phyloP scores from a whole-genome alignment of 92 coral and sea anemone genomes.

The Epizoanthus rinbou region DNA sequence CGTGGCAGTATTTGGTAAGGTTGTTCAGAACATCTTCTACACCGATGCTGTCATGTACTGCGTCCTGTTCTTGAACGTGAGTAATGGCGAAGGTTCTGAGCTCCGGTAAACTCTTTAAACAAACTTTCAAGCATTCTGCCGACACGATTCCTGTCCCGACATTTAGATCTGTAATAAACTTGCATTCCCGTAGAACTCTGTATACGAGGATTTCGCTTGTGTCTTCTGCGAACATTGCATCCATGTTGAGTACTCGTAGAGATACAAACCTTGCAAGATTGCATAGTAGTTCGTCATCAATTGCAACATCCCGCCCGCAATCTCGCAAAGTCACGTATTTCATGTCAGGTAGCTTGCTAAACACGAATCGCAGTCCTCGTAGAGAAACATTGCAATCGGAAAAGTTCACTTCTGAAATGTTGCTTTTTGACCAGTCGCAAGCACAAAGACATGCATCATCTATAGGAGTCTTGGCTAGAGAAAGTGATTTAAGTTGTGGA shows the following conservation, averaged over 20 bases:
- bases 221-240: slow-evolving; percentile 2
- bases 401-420: slow-evolving; percentile 30
- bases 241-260: slow-evolving; percentile 29
- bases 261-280: slow-evolving; percentile 13
- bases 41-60: slow-evolving; percentile 48
- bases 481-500: slow-evolving; percentile 54
- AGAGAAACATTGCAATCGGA: slow-evolving; percentile 19
- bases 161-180: slow-evolving; percentile 15
- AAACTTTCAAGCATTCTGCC: slow-evolving; percentile 47
- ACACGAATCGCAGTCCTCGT: slow-evolving; percentile 1
- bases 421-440: slow-evolving; percentile 51
- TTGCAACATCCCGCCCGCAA: not conserved
- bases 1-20: slow-evolving; percentile 59
- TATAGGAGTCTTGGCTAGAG: slow-evolving; percentile 72
- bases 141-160: slow-evolving; percentile 29
- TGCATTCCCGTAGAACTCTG: slow-evolving; percentile 13
- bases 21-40: slow-evolving; percentile 61
- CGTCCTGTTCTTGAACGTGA: slow-evolving; percentile 50
- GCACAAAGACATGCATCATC: slow-evolving; percentile 49
- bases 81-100: slow-evolving; percentile 69
- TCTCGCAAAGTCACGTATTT: slow-evolving; percentile 10
- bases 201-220: not conserved
- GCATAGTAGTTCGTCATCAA: not conserved
- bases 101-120: slow-evolving; percentile 58
- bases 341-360: slow-evolving; percentile 27